These are phyloP conservation scores for Mormyrus hasselquistii DNA, from an alignment of 2,797 vertebrate genomes.

Conservation along the genomic window DNA sequence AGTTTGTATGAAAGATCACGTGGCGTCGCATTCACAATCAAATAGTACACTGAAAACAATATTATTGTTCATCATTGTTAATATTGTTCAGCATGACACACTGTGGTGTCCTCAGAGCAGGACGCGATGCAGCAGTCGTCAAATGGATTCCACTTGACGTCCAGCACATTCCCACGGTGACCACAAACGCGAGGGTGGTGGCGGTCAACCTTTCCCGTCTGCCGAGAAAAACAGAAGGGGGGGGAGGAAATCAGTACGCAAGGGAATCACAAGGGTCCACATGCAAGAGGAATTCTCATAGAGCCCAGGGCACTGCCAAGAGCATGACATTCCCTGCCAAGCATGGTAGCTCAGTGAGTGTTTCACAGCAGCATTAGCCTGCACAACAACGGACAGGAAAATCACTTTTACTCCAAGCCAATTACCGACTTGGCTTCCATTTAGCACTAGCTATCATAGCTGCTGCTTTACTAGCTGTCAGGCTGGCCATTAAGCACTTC, in stretches of 20 bases:
- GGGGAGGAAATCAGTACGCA: not conserved
- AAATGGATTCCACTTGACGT: slow-evolving; percentile 93
- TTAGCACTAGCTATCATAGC: not conserved
- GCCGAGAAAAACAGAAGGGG: not conserved
- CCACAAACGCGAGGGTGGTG: slow-evolving; percentile 82
- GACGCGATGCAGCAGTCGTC: slow-evolving; percentile 86
- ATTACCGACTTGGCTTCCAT: not conserved
- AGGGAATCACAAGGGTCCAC: not conserved
- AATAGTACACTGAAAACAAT: not conserved
- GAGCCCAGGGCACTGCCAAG: not conserved
- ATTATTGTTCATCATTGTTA: not conserved
- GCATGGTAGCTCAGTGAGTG: not conserved
- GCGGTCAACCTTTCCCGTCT: slow-evolving; percentile 84
- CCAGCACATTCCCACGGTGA: slow-evolving; percentile 74
- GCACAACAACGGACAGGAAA: not conserved
- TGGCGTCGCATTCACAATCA: not conserved
- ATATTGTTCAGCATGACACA: slow-evolving; percentile 44
- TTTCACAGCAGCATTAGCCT: not conserved
- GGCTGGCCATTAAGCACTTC: not conserved
- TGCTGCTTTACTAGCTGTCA: not conserved
- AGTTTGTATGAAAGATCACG: slow-evolving; percentile 10
- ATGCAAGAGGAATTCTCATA: not conserved
- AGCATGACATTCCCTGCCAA: not conserved
- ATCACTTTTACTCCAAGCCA: not conserved
- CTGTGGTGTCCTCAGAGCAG: slow-evolving; percentile 87